Base-by-base conservation (phyloP, 2,888 invertebrate genomes). In the Drosophila phalerata region DNA sequence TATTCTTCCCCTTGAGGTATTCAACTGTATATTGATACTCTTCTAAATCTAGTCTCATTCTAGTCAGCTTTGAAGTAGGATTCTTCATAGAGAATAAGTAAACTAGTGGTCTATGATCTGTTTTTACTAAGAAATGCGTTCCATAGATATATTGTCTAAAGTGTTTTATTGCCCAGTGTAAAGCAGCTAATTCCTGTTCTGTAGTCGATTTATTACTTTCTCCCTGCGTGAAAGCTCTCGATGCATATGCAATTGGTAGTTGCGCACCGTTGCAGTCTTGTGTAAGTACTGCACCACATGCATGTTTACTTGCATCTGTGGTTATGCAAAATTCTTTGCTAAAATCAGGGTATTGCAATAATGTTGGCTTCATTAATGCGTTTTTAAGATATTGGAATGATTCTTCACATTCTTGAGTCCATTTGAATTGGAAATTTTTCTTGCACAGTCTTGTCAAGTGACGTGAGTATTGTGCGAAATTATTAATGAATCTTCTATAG, bases 131-230 rank as follows among this genome's bases (percentile, higher is more conserved):
- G 1, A 6, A 28, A 28, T 28, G 28, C 28, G 6, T 28, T 28
- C 28, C 8, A 8, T 6, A 28, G 8, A 28, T 28, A 28, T 28
- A 28, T 8, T 6, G 28, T 28, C 28, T 28, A 4, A 28, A 28
- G 8, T 28, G 28, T 28, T 28, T 28, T 8, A 22, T 51, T n/a
- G 37, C 45, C 56, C 25, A 57, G 15, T 47, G 22, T 22, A 22
- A 22, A 8, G n/a, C 22, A 9, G 37, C 55, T 55, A 43, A 43
- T 32, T 55, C 55, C 28, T 55, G 42, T n/a, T 42, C 55, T 19
- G 13, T 32, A 51, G n/a, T 37, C 5, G 22, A 51, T 51, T 34
- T 48, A 30, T n/a, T n/a, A n/a, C n/a, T n/a, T n/a, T n/a, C n/a
- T n/a, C n/a, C n/a, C n/a, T n/a, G n/a, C n/a, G n/a, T n/a, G n/a